Evolutionary conservation across 2,797 vertebrate species (phyloP), one percentile per base, ranked within the genome.

Genomic region (Sternarchorhynchus goeldii): DNA sequence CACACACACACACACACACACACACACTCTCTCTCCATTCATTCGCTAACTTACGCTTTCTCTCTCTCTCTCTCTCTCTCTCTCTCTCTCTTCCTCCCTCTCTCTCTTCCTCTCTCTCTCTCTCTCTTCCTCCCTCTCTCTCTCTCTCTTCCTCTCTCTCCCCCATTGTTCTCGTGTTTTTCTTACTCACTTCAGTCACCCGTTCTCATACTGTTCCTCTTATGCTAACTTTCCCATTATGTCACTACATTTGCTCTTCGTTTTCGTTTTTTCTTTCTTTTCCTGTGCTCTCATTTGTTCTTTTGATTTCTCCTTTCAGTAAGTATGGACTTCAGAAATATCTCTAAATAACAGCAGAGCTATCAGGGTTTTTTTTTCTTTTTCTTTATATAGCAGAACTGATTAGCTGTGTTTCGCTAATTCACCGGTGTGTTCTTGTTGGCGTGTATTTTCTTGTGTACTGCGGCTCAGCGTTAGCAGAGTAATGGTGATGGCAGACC

Each of bases 401-500:
- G 80, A 60, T 67, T 64, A 59, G 39, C 68, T 45, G 4, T 66
- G 3, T 78, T 76, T 79, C 68, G 57, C 55, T 50, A 70, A 82
- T 84, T 78, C 75, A 77, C 64, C 53, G 7, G 41, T 57, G n/a
- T 68, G 59, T 77, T 72, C 86, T 82, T 53, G 68, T 77, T 77
- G 81, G 50, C 69, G n/a, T 70, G 62, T 74, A 31, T 64, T 86
- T 86, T 79, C 71, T 80, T 71, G 20, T 79, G 80, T 73, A 60
- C 83, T 71, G 21, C 7, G 17, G 76, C 82, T 88, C 77, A 85
- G 82, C 77, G 83, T 85, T 76, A 80, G 73, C 85, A 81, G 83
- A 76, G 86, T 90, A 86, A 91, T 90, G 89, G 78, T 85, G 88
- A 91, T 90, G 80, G 77, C 89, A 88, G 90, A 81, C 87, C 56